A percentile compares a stretch with the other conserved stretches of the same genome.
phyloP scores from a whole-genome alignment of 23 tunicate species.

The Pegea sp. region DNA sequence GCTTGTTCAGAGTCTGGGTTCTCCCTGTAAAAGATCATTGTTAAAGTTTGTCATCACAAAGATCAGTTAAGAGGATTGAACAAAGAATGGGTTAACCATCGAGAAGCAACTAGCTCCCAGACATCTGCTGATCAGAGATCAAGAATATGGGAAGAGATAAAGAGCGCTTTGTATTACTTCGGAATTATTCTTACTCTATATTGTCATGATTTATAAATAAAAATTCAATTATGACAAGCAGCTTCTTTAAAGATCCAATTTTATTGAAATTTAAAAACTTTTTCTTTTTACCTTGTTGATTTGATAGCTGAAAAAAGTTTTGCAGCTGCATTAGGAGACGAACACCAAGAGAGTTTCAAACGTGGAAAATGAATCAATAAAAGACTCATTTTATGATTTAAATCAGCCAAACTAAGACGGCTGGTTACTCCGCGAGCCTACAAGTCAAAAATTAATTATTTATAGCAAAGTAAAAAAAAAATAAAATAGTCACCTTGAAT shows the following conservation, averaged over 20 bases:
- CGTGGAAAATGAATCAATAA: slow-evolving; percentile 70
- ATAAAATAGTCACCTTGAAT: slow-evolving; percentile 12
- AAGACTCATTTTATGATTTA: slow-evolving; percentile 57
- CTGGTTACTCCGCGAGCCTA: slow-evolving; percentile 19
- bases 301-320: slow-evolving; percentile 57
- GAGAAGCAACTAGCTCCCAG: no score
- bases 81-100: not conserved
- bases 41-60: not conserved
- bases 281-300: slow-evolving; percentile 15
- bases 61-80: not conserved
- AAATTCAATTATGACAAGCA: no score
- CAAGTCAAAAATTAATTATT: slow-evolving; percentile 3
- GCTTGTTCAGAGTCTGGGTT: slow-evolving; percentile 49
- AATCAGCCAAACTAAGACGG: slow-evolving; percentile 25
- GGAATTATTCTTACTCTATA: no score
- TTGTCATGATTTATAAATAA: no score
- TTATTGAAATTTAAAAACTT: no score
- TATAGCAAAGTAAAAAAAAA: not conserved
- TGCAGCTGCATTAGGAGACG: slow-evolving; percentile 63
- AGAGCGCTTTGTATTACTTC: no score
- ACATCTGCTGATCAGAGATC: no score
- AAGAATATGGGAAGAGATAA: no score
- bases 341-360: slow-evolving; percentile 70
- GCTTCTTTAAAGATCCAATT: no score
- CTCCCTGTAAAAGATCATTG: slow-evolving; percentile 5